Evolutionary conservation across 2,113 vertebrate genomes (phyloP).

Genomic region (Xyrauchen texanus): DNA sequence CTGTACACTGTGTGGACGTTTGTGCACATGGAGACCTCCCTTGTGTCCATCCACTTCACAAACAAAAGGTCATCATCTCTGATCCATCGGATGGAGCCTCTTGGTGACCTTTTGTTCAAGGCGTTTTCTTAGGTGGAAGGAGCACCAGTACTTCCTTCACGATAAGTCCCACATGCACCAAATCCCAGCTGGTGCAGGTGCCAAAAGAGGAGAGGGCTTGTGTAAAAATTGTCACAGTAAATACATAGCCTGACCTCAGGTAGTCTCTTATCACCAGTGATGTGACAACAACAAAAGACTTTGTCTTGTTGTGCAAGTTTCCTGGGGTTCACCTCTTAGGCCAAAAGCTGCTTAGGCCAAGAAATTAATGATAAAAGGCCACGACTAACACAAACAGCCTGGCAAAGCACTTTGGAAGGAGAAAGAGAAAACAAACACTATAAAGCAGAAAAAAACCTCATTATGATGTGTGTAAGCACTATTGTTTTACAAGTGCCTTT

Average conservation of each 20-base stretch:
- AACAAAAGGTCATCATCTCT: neutral
- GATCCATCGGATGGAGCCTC: neutral
- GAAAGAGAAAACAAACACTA: neutral
- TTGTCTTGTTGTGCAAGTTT: too few relatives aligned
- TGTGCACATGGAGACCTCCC: neutral
- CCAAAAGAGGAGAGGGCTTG: neutral
- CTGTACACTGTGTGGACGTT: neutral
- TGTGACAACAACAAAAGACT: too few relatives aligned
- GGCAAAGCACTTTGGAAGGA: neutral
- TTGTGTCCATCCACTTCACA: conserved; percentile 1
- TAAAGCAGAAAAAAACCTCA: neutral
- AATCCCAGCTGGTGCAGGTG: neutral
- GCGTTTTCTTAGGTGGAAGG: neutral
- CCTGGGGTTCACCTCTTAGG: too few relatives aligned
- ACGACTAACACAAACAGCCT: too few relatives aligned
- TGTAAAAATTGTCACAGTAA: neutral
- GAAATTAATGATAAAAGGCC: too few relatives aligned
- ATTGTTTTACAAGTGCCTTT: too few relatives aligned
- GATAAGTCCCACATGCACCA: neutral
- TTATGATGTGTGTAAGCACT: neutral
- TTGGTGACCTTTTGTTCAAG: neutral
- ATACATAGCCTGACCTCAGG: neutral
- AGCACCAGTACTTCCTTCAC: neutral
- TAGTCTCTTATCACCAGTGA: too few relatives aligned
- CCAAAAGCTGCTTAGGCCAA: too few relatives aligned